Base-by-base conservation (phyloP, 2,113 vertebrate species). In the Chunga burmeisteri region DNA sequence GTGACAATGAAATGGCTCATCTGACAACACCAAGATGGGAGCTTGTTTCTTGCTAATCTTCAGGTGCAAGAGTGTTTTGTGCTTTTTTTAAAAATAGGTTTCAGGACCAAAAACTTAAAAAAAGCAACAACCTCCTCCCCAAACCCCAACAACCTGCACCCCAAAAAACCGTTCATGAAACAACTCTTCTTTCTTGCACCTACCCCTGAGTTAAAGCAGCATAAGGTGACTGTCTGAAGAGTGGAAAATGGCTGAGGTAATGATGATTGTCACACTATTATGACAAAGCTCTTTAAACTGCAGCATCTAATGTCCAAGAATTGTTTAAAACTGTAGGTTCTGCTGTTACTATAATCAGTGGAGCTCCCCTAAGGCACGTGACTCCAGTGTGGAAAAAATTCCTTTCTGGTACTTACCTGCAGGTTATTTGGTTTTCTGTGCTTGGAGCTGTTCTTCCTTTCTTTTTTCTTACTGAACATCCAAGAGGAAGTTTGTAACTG, bases 81-180 rank as follows among this genome's bases (percentile, higher is more conserved):
- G 9, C 4, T 36, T 78, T 50, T 49, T 72, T 36, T 23, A 6
- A 30, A 78, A 62, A 67, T 7, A 59, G 13, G 8, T 21, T 79
- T 79, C 5, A 63, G 46, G 11, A 10, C 19, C 22, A 79, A 47
- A 29, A 79, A 7, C 14, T 30, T 25, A 4, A 44, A 61, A 16
- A 7, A 22, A 52, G 10, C 15, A 49, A 47, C 38, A 17, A 1
- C 17, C 1, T 13, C 14, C 16, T 22, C 22, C 18, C 9, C 7
- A 8, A 32, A 4, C 5, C 30, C 8, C 26, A 10, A 38, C 10
- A 81, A 4, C 6, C 1, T 16, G 32, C 5, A 5, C 16, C 27
- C 15, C 26, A 4, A 34, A 34, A 78, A 32, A 1, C 16, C 17
- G 13, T 77, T 9, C 47, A 16, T 72, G 68, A 77, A 81, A n/a